Conservation (phyloP, 2,888 invertebrate species). For the Eupithecia subumbrata region DNA sequence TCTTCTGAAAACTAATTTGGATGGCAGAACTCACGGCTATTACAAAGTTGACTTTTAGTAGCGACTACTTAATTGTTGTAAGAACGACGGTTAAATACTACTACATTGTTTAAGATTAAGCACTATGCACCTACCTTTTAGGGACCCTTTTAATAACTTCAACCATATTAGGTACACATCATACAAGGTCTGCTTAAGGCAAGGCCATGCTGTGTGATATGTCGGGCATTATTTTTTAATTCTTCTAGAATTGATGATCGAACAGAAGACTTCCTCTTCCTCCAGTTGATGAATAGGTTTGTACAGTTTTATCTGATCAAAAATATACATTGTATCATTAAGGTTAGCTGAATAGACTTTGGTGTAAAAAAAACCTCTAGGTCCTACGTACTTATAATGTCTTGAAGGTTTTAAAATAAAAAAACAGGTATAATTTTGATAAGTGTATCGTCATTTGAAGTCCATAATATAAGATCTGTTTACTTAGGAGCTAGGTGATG, state of each 20-base stretch:
- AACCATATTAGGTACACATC: neutral
- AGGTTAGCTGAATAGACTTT: neutral
- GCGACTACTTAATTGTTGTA: conserved; percentile 37
- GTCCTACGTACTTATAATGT: neutral
- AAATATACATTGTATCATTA: neutral
- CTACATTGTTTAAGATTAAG: conserved; percentile 6
- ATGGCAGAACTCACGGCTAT: conserved; percentile 50
- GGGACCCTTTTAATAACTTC: neutral
- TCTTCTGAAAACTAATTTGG: conserved; percentile 66
- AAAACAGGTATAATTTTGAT: neutral
- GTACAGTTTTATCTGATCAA: neutral
- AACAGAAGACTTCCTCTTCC: neutral
- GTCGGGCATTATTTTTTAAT: neutral
- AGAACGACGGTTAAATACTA: conserved; percentile 7
- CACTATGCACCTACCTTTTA: neutral
- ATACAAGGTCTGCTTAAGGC: neutral
- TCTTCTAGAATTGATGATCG: neutral
- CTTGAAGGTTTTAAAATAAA: neutral
- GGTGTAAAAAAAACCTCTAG: neutral
- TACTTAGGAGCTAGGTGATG: neutral
- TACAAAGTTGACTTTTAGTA: conserved; percentile 55
- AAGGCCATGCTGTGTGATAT: neutral
- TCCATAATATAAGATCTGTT: neutral
- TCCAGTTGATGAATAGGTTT: neutral
- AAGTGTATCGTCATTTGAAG: neutral